These are phyloP conservation scores for Montipora capricornis DNA, from an alignment of 64 coral and sea anemone genomes.

Conservation along the genomic window DNA sequence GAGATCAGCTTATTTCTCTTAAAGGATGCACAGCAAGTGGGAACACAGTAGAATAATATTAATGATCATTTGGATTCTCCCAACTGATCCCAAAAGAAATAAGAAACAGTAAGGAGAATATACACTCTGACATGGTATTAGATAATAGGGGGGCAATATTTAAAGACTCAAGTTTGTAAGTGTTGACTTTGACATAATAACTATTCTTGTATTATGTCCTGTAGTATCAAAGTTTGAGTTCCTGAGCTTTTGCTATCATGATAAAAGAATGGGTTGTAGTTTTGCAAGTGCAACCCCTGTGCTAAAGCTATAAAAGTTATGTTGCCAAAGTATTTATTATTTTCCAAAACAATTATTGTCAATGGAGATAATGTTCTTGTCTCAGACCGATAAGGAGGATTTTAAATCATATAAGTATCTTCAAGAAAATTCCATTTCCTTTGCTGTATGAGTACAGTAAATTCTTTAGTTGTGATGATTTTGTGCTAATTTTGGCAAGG, in stretches of 20 bases:
- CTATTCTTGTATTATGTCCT: too few relatives aligned
- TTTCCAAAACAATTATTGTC: not conserved
- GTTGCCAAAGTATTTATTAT: conserved; percentile 50
- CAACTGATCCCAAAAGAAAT: not conserved
- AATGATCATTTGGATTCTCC: not conserved
- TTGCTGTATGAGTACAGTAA: not conserved
- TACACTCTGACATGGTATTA: not conserved
- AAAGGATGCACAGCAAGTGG: not conserved
- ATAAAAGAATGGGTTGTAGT: conserved; percentile 5
- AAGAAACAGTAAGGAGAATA: not conserved
- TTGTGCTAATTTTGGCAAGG: not conserved
- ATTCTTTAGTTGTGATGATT: not conserved
- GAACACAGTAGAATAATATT: not conserved
- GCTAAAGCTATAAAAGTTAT: conserved; percentile 3
- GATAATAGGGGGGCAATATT: not conserved
- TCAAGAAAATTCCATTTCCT: not conserved
- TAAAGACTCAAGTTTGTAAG: not conserved
- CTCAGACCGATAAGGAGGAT: conserved; percentile 6
- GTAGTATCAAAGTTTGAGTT: not conserved
- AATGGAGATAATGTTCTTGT: conserved; percentile 7
- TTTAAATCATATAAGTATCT: conserved; percentile 1
- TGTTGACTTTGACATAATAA: not conserved
- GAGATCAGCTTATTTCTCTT: not conserved
- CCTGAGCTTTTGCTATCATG: not conserved
- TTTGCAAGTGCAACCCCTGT: not conserved